Conservation (phyloP, 2,888 invertebrate species). For the Linyphia triangularis region DNA sequence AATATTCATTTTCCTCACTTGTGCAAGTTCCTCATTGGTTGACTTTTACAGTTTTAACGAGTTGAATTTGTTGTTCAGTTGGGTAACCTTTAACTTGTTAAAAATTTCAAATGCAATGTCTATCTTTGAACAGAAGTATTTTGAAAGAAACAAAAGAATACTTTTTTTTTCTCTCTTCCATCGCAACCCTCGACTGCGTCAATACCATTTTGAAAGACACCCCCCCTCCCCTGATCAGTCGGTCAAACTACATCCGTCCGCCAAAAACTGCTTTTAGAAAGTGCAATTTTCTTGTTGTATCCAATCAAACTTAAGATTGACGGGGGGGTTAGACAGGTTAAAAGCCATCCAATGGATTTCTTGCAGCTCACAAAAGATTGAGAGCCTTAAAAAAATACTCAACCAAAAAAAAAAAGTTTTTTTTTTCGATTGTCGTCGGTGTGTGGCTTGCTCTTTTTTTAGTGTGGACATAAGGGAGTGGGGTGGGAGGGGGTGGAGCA, state of each 20-base stretch:
- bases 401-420: slow-evolving; percentile 7
- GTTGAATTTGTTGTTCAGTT: too few relatives aligned
- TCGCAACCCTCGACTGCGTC: slow-evolving; percentile 21
- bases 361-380: slow-evolving; percentile 60
- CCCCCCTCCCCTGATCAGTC: slow-evolving; percentile 52
- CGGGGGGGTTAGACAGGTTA: slow-evolving; percentile 73
- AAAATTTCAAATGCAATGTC: too few relatives aligned
- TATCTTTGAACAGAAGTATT: too few relatives aligned
- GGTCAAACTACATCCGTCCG: slow-evolving; percentile 46
- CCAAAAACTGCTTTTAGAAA: slow-evolving; percentile 52
- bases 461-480: slow-evolving; percentile 60
- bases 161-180: too few relatives aligned
- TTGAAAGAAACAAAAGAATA: too few relatives aligned
- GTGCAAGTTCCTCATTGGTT: too few relatives aligned
- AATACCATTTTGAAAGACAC: slow-evolving; percentile 26
- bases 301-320: slow-evolving; percentile 63
- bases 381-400: slow-evolving; percentile 59
- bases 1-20: too few relatives aligned
- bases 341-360: slow-evolving; percentile 69
- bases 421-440: slow-evolving; percentile 56
- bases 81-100: too few relatives aligned
- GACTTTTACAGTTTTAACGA: too few relatives aligned
- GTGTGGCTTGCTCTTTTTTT: slow-evolving; percentile 42
- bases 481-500: slow-evolving; percentile 38
- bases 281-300: slow-evolving; percentile 68